Base-by-base conservation (phyloP, 2,797 vertebrate species). In the Lemur catta region DNA sequence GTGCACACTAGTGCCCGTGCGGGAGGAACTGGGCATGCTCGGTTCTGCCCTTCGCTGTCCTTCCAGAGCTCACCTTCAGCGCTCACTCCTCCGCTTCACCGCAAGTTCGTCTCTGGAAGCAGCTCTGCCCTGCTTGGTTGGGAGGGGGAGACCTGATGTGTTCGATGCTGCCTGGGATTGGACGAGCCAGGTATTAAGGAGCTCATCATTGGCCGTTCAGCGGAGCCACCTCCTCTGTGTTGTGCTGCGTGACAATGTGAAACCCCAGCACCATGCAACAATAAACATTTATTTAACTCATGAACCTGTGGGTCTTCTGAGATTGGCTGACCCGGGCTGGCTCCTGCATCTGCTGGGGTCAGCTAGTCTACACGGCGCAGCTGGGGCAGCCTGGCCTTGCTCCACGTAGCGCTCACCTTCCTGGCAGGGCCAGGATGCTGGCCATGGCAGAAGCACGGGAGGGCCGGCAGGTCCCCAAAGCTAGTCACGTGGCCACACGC, bases 211-310 rank as follows among this genome's bases (percentile, higher is more conserved):
- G 41, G 35, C 13, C 30, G 7, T 79, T 63, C 67, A 63, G 0
- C 9, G 2, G 9, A 46, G 57, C 81, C 75, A 3, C n/a, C 18
- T 20, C 18, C 55, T 30, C 46, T 33, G 15, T 14, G 1, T 61
- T 17, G 3, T 2, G 10, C 50, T 48, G 4, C 6, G 0, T 26
- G 6, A 48, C 41, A 1, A 4, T 28, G 8, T 7, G 0, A 24
- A 61, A 48, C 22, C 38, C 52, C 4, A 7, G 52, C 52, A 33
- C 17, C 65, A 6, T 2, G 0, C 6, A 6, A 17, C 20, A 26
- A 15, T n/a, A 69, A 78, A 11, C 26, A 0, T 71, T 50, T 61
- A 7, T 30, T 43, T 46, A 6, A 41, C 28, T 93, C 33, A 41
- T 10, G 46, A 80, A 41, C 30, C 84, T 65, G 75, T 30, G 28